A percentile compares a stretch with the other conserved stretches of the same genome.
phyloP scores from a whole-genome alignment of 2,888 invertebrate species.

The Argyresthia albistria region DNA sequence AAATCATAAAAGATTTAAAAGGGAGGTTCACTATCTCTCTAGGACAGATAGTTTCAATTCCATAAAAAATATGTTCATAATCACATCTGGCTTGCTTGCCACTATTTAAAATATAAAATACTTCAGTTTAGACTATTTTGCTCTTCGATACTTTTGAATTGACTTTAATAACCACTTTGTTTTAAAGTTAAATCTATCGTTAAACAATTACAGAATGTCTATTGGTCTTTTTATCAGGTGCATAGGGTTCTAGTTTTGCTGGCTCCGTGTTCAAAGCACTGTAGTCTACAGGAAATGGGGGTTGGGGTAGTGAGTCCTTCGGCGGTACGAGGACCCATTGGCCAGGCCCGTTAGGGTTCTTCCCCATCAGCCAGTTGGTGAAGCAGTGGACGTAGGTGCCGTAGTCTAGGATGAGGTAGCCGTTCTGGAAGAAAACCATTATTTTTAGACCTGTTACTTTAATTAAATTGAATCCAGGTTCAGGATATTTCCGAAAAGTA shows the following conservation, averaged over 20 bases:
- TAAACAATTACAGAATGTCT: slow-evolving; percentile 80
- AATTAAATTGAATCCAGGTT: too few species aligned
- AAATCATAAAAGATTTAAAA: too few species aligned
- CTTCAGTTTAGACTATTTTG: too few species aligned
- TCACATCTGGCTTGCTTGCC: too few species aligned
- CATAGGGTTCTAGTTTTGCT: slow-evolving; percentile 79
- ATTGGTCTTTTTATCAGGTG: slow-evolving; percentile 77
- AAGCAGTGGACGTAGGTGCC: slow-evolving; percentile 80
- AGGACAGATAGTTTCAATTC: too few species aligned
- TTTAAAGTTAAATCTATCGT: not conserved
- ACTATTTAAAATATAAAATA: too few species aligned
- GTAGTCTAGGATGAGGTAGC: slow-evolving; percentile 77
- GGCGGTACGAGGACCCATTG: slow-evolving; percentile 80
- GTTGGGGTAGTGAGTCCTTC: slow-evolving; percentile 63
- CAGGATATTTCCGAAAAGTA: too few species aligned
- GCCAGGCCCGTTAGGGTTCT: slow-evolving; percentile 83
- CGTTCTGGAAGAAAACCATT: slow-evolving; percentile 67
- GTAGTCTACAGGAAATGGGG: slow-evolving; percentile 82
- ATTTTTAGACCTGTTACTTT: too few species aligned
- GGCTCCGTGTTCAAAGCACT: slow-evolving; percentile 81
- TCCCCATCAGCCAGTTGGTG: slow-evolving; percentile 81
- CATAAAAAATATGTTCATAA: too few species aligned
- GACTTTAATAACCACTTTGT: too few species aligned
- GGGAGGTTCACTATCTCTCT: too few species aligned
- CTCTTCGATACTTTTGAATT: too few species aligned